Conservation (phyloP, 1,140 invertebrate species). For the Penaeus chinensis region DNA sequence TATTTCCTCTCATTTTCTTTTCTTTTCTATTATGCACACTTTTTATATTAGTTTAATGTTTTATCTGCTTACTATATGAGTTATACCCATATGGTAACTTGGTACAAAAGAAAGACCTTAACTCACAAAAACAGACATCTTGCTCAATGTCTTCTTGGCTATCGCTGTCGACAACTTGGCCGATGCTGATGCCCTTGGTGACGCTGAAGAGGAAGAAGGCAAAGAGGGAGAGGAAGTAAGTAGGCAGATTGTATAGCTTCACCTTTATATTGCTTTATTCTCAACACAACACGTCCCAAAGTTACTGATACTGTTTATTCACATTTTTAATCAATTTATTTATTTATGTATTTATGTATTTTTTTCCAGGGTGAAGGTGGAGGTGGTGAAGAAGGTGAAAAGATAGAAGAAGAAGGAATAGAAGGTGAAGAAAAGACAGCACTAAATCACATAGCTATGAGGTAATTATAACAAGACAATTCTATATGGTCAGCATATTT, state of each 20-base stretch:
- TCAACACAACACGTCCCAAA: not conserved
- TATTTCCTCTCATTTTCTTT: too few relatives aligned
- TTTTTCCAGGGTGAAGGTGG: slow-evolving; percentile 58
- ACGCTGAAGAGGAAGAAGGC: slow-evolving; percentile 98
- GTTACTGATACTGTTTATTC: slow-evolving; percentile 1
- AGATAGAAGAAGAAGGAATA: slow-evolving; percentile 45
- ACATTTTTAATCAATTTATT: not conserved
- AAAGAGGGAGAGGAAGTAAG: slow-evolving; percentile 89
- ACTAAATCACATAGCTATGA: slow-evolving; percentile 70
- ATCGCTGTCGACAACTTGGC: slow-evolving; percentile 99
- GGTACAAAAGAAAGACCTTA: not conserved
- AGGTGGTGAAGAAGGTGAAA: slow-evolving; percentile 63
- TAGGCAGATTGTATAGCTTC: too few relatives aligned
- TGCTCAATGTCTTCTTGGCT: slow-evolving; percentile 99
- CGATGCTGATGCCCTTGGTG: slow-evolving; percentile 99
- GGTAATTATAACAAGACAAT: slow-evolving; percentile 68
- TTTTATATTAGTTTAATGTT: too few relatives aligned
- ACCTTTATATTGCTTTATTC: not conserved
- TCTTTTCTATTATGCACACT: too few relatives aligned
- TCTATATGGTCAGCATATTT: too few relatives aligned
- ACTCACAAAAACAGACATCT: slow-evolving; percentile 74
- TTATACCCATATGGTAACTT: too few relatives aligned
- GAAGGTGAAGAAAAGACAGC: slow-evolving; percentile 65
- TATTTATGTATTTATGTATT: not conserved
- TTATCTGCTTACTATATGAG: too few relatives aligned